These are phyloP conservation scores for Galeruca laticollis DNA, from an alignment of 2,888 invertebrate genomes.

Conservation along the genomic window DNA sequence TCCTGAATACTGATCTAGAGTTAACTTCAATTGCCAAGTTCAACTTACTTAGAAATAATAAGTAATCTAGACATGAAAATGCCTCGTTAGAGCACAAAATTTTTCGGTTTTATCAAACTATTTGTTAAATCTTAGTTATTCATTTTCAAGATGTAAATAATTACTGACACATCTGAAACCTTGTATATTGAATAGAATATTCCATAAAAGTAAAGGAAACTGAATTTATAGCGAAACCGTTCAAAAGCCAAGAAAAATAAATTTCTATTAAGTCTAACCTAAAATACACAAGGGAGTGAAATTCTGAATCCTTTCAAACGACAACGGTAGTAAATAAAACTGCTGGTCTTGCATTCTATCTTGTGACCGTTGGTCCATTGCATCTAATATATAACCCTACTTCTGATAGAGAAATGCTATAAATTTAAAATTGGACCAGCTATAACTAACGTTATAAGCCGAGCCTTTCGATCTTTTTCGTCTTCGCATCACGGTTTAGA, in stretches of 20 bases:
- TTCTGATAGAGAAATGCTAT: conserved; percentile 60
- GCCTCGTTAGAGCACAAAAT: no score
- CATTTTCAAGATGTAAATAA: no score
- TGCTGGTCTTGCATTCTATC: conserved; percentile 40
- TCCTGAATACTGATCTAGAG: no score
- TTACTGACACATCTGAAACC: no score
- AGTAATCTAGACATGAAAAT: no score
- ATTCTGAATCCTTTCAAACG: conserved; percentile 8
- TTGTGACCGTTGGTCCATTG: conserved; percentile 59
- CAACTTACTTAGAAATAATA: no score
- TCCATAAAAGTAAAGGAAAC: neutral
- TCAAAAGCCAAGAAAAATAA: conserved; percentile 29
- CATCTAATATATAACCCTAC: conserved; percentile 58
- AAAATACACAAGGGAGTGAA: conserved; percentile 39
- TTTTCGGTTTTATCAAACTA: no score
- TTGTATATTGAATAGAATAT: neutral
- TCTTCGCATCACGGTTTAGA: conserved; percentile 43
- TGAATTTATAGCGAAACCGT: neutral
- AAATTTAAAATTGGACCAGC: conserved; percentile 61
- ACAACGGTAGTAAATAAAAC: conserved; percentile 44
- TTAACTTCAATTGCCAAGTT: no score
- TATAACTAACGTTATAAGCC: conserved; percentile 53
- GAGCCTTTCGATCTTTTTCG: conserved; percentile 58
- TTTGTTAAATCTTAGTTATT: no score
- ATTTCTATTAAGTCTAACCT: conserved; percentile 43